Conservation (phyloP, 2,797 vertebrate genomes). For the Liparis tanakae region DNA sequence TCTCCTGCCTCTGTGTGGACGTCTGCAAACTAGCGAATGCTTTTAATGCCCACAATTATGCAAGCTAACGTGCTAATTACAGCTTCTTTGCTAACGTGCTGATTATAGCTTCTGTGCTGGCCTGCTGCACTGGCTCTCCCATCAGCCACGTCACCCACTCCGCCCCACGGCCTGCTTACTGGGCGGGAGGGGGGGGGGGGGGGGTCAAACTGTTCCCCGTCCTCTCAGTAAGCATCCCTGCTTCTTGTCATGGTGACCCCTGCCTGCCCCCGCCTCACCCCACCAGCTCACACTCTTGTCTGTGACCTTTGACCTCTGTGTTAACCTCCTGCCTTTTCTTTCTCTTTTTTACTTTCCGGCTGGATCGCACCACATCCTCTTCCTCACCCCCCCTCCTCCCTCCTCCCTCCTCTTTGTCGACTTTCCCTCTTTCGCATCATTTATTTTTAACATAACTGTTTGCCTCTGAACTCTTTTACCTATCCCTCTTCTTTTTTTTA, state of each 20-base stretch:
- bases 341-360: constrained; percentile 83
- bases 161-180: constrained; percentile 43
- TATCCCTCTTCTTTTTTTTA: no score
- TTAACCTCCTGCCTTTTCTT: constrained; percentile 90
- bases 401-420: neutral
- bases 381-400: neutral
- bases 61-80: constrained; percentile 23
- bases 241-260: constrained; percentile 45
- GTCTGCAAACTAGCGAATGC: constrained; percentile 18
- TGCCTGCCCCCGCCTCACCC: constrained; percentile 14
- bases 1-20: constrained; percentile 36
- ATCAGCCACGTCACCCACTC: constrained; percentile 33
- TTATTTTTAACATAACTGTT: neutral
- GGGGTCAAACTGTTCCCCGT: constrained; percentile 2
- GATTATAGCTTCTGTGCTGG: constrained; percentile 25
- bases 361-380: constrained; percentile 47
- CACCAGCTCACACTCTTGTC: constrained; percentile 58
- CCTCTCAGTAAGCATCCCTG: constrained; percentile 68
- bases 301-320: constrained; percentile 77
- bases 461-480: neutral
- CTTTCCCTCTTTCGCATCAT: neutral
- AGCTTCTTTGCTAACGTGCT: constrained; percentile 28
- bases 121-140: constrained; percentile 37
- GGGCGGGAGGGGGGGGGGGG: constrained; percentile 35
- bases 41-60: constrained; percentile 27